These are phyloP conservation scores for Acipenser transmontanus DNA, from an alignment of 2,797 vertebrate genomes.

Conservation along the genomic window DNA sequence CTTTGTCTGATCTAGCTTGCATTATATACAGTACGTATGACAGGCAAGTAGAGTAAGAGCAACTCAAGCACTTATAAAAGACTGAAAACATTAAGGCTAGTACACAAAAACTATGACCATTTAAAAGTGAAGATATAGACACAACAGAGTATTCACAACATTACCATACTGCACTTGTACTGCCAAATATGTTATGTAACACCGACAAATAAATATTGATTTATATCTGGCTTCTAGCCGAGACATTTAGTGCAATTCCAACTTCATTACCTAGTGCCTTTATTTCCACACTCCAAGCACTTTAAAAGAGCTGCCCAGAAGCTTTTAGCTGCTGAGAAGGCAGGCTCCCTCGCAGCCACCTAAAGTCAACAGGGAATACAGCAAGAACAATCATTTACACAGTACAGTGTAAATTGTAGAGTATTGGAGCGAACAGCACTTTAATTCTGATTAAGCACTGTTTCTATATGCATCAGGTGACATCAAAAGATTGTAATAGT, in stretches of 20 bases:
- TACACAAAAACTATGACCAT: no score
- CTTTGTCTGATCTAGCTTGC: no score
- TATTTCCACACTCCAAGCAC: neutral
- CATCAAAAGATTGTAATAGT: neutral
- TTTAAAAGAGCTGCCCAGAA: neutral
- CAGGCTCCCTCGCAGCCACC: neutral
- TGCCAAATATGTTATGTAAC: no score
- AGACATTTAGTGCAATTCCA: slow-evolving; percentile 2
- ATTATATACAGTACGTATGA: no score
- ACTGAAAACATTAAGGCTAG: no score
- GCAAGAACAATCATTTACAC: slow-evolving; percentile 3
- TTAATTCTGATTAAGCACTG: neutral
- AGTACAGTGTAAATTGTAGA: no score
- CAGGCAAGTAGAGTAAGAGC: no score
- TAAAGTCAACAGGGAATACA: neutral
- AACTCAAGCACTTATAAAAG: no score
- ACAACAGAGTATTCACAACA: no score
- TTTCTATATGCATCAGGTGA: neutral
- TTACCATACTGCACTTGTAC: no score
- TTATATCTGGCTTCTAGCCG: neutral
- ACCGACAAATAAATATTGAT: no score
- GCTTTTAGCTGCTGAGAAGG: neutral
- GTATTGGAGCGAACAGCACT: neutral
- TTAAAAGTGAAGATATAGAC: no score
- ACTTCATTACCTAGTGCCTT: neutral